Base-by-base conservation (phyloP, 2,113 vertebrate genomes). In the Dicaeum eximium region DNA sequence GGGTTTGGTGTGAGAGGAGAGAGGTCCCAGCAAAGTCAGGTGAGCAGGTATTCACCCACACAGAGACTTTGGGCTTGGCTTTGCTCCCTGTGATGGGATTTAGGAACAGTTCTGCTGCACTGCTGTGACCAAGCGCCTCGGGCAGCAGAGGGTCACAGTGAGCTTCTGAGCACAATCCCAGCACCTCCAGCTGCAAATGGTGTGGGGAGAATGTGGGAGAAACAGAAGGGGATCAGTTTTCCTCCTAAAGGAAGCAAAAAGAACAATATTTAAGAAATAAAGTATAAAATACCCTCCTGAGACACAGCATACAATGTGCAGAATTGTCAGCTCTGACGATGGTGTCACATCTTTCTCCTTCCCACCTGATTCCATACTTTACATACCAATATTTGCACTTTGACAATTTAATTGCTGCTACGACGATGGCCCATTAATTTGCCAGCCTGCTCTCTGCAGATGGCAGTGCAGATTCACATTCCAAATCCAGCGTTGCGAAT, bases 381-480 rank as follows among this genome's bases (percentile, higher is more conserved):
- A 9, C 44, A 6, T 19, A 9, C 19, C 50, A 27, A 1, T 51
- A 10, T 44, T 61, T 69, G 67, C 67, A 23, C 57, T 31, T 72
- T 8, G 35, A 42, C 38, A 12, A 24, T 80, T 21, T n/a, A 37
- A 42, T 62, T 60, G 56, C 64, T 33, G 47, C 64, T 50, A 0
- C 27, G 1, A 33, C 15, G 58, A 71, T 18, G 70, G 80, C 58
- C 66, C 61, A 4, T 88, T 86, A 60, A n/a, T 75, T 61, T 70
- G 75, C 54, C 67, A 50, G 0, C 48, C 72, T 94, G 70, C 83
- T 70, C 70, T 83, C 92, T 92, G 90, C 95, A 94, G 95, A 64
- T 95, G 95, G 93, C 77, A 3, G 56, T 94, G 93, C 57, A 70
- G 91, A 47, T 81, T 78, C 86, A 50, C 86, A 1, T 58, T 80